Base-by-base conservation (phyloP, 2,888 invertebrate genomes). In the Lycaena phlaeas region DNA sequence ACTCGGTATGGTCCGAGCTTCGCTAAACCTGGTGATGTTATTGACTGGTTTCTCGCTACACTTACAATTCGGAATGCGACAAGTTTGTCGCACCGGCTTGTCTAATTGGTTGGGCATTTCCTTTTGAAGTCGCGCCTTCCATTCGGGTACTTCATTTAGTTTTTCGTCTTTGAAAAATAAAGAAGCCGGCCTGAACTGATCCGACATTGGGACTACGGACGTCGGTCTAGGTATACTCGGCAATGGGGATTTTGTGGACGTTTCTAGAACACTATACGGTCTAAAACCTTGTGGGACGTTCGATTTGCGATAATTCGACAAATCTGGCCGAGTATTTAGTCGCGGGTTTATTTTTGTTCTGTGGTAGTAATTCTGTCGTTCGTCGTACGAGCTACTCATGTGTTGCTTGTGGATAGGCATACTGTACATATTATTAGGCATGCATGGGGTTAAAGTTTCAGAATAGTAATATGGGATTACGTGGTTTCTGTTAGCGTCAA, bases 401-500 rank as follows among this genome's bases (percentile, higher is more conserved):
- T 81, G 76, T 48, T 78, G 66, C 42, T 74, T 72, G 15, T 56
- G 49, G 41, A 64, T 64, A 48, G 76, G 68, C 45, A 67, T 59
- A 49, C 64, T 70, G 46, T 68, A 78, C 31, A 68, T 56, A 38
- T 81, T 81, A 46, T 78, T 79, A 55, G 78, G 70, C 79, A 74
- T 71, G 81, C 81, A 68, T 39, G 69, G 69, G 14, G 70, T 69
- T 54, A 79, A 44, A 27, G 82, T 84, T 66, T 84, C 84, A 0
- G 82, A 74, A 46, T 84, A 84, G 51, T 84, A 84, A 47, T 84
- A 84, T 36, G 84, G 84, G 29, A 81, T 77, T 57, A 84, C 76
- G 51, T 81, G 79, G 56, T 84, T 84, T 59, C 81, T 82, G 82
- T 85, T 87, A 86, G 86, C 86, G 63, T 87, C 87, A 71, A 74